phyloP scores from a whole-genome alignment of 2,888 invertebrate species.

The Philopedon plagiatum region DNA sequence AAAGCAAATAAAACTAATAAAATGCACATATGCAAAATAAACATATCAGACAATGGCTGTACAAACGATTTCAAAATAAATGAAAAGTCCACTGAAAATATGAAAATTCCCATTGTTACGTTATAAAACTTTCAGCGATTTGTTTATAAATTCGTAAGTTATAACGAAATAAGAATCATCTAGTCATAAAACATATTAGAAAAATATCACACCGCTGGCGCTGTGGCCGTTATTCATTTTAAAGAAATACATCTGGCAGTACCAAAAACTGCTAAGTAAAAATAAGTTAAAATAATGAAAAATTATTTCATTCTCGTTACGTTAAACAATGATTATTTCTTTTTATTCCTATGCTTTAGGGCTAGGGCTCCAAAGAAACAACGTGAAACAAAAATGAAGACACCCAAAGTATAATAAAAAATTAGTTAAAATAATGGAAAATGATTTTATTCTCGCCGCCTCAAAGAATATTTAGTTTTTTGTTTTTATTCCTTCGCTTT shows the following conservation, averaged over 20 bases:
- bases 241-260: conserved; percentile 2
- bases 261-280: not conserved
- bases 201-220: conserved; percentile 22
- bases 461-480: too few species aligned
- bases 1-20: conserved; percentile 7
- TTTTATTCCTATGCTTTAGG: too few species aligned
- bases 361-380: too few species aligned
- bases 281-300: not conserved
- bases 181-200: conserved; percentile 23
- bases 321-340: too few species aligned
- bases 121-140: conserved; percentile 24
- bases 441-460: too few species aligned
- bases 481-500: too few species aligned
- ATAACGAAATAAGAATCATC: conserved; percentile 10
- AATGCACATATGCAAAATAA: not conserved
- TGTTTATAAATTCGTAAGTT: conserved; percentile 28
- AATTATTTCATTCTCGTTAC: too few species aligned
- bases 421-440: too few species aligned
- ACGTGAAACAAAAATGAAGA: too few species aligned
- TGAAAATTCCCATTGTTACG: conserved; percentile 18
- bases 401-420: too few species aligned
- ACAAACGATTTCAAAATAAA: conserved; percentile 4
- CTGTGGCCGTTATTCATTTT: conserved; percentile 3
- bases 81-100: not conserved
- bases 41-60: not conserved